These are phyloP conservation scores for Halisarca cf. caerulea DNA, from an alignment of 37 sponge, comb jelly and placozoan genomes.

Conservation along the genomic window DNA sequence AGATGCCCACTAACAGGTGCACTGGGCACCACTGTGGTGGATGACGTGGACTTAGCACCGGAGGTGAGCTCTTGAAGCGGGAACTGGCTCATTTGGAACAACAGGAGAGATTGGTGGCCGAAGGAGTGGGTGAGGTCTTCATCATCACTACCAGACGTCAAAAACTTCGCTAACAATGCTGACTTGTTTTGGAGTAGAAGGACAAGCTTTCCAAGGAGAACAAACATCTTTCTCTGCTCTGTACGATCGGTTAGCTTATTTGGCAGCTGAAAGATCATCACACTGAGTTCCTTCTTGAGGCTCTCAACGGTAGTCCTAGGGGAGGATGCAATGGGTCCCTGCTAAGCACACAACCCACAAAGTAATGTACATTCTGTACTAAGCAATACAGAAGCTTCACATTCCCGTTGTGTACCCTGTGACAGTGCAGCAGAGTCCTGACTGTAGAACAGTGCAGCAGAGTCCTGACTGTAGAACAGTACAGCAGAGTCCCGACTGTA, in stretches of 20 bases:
- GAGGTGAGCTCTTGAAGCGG: neutral
- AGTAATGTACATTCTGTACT: neutral
- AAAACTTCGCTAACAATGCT: neutral
- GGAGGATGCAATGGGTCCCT: neutral
- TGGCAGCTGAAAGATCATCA: conserved; percentile 10
- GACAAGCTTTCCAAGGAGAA: conserved; percentile 8
- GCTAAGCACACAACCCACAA: neutral
- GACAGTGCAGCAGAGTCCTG: too few species aligned
- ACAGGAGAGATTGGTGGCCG: neutral
- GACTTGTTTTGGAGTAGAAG: conserved; percentile 8
- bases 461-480: too few species aligned
- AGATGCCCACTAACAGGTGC: neutral
- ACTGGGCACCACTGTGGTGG: too few species aligned
- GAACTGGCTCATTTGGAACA: neutral
- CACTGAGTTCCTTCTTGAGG: neutral
- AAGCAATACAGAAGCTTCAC: too few species aligned
- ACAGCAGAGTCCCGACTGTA: too few species aligned
- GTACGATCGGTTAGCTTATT: neutral
- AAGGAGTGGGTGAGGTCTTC: neutral
- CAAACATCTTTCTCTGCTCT: conserved; percentile 4
- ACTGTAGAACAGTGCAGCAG: too few species aligned
- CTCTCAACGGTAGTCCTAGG: neutral
- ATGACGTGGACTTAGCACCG: neutral
- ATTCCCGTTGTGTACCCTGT: too few species aligned
- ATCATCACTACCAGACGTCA: neutral